phyloP scores from a whole-genome alignment of 2,888 invertebrate species.

The Apamea monoglypha region DNA sequence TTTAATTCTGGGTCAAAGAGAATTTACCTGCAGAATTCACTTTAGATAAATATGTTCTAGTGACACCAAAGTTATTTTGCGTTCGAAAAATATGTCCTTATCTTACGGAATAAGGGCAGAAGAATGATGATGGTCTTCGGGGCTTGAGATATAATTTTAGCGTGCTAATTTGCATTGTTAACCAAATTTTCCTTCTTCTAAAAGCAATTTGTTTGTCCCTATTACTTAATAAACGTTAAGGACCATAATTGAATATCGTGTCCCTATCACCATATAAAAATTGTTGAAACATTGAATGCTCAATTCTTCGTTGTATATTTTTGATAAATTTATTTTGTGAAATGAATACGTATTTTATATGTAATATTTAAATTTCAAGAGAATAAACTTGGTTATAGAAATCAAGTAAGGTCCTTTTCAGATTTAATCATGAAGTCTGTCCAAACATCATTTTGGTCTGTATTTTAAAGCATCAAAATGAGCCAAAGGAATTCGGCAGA shows the following conservation, averaged over 20 bases:
- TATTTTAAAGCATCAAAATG: conserved; percentile 20
- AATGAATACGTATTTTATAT: conserved; percentile 56
- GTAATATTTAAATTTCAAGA: conserved; percentile 52
- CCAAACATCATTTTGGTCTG: conserved; percentile 16
- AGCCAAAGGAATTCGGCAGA: conserved; percentile 3
- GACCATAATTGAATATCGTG: conserved; percentile 57
- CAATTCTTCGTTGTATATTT: conserved; percentile 69
- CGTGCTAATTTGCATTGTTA: conserved; percentile 25
- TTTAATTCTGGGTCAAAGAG: conserved; percentile 5
- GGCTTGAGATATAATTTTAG: conserved; percentile 50
- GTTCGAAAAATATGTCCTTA: conserved; percentile 24
- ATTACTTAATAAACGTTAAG: conserved; percentile 38
- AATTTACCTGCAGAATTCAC: background rate
- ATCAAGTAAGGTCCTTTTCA: conserved; percentile 28
- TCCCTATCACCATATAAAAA: conserved; percentile 37
- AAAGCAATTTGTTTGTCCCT: background rate
- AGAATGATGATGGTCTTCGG: conserved; percentile 6
- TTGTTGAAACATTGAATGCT: conserved; percentile 58
- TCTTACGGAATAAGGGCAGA: background rate
- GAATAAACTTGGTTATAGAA: conserved; percentile 18
- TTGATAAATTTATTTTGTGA: conserved; percentile 68
- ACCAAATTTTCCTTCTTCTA: background rate
- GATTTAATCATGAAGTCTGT: background rate
- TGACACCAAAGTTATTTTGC: conserved; percentile 41
- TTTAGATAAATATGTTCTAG: background rate